Evolutionary conservation across 2,888 invertebrate species (phyloP).

Genomic region (Balanococcus diminutus): DNA sequence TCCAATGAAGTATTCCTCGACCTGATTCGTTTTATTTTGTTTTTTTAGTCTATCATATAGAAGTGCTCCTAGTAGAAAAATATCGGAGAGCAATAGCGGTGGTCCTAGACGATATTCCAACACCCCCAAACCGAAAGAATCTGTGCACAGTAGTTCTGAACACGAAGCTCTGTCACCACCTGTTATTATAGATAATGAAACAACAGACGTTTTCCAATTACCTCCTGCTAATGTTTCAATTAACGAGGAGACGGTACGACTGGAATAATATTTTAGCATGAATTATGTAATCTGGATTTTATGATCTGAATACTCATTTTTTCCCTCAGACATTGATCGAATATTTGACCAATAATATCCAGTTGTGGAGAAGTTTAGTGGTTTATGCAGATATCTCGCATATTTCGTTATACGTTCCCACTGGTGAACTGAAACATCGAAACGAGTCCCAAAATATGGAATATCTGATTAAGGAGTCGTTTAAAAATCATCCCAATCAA

Average conservation of each 20-base stretch:
- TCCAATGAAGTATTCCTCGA: not conserved
- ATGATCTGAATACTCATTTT: too few relatives aligned
- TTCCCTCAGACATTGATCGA: slow-evolving; percentile 14
- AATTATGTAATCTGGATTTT: too few relatives aligned
- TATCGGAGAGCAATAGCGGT: slow-evolving; percentile 57
- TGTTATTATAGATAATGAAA: slow-evolving; percentile 12
- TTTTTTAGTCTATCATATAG: slow-evolving; percentile 7
- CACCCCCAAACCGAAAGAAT: slow-evolving; percentile 63
- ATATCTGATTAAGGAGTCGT: not conserved
- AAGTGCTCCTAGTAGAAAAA: slow-evolving; percentile 57
- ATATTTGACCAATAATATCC: slow-evolving; percentile 16
- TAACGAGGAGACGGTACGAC: not conserved
- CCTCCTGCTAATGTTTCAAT: not conserved
- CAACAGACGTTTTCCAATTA: slow-evolving; percentile 41
- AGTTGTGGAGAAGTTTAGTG: slow-evolving; percentile 4
- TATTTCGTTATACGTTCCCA: slow-evolving; percentile 41
- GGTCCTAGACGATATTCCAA: slow-evolving; percentile 61
- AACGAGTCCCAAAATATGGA: slow-evolving; percentile 26
- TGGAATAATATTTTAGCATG: not conserved
- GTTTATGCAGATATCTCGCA: slow-evolving; percentile 36
- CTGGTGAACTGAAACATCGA: not conserved
- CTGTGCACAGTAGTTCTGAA: slow-evolving; percentile 65
- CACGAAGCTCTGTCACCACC: slow-evolving; percentile 58
- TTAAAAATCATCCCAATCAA: not conserved
- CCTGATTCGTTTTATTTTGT: too few relatives aligned